Base-by-base conservation (phyloP, 92 coral and sea anemone species). In the Palythoa grandis region DNA sequence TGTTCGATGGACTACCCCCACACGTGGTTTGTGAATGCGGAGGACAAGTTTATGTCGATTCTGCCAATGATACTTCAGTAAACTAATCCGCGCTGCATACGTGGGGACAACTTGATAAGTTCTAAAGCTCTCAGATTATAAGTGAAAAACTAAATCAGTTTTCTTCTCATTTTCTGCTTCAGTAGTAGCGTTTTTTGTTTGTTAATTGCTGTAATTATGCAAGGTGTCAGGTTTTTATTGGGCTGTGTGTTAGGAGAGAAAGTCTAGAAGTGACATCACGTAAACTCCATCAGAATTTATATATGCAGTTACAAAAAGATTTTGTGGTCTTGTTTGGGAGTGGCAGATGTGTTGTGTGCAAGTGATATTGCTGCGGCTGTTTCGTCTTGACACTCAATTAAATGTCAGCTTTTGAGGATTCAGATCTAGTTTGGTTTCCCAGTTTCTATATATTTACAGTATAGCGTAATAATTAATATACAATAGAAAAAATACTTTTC, bases 11-110 rank as follows among this genome's bases (percentile, higher is more conserved):
- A 43, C 19, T 79, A 63, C 39, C 39, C 66, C 85, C 85, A 74
- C 85, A 80, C 75, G 85, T 80, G 74, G 85, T 80, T 79, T 22
- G 58, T 80, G 19, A 80, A 63, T 43, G 22, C 14, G 14, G 40
- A 5, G 24, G 57, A 22, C 40, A 43, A 47, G 83, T 66, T 80
- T 80, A 80, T 80, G 70, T 43, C 74, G 25, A 3, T 43, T 63
- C 73, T 80, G 6, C 74, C 85, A 80, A 80, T 80, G 73, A 70
- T 22, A 48, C 61, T 56, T 35, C 6, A 22, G 74, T 6, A 50
- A 66, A 80, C 23, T 80, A 66, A 80, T 80, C 85, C 73, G 19
- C 13, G 22, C 39, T 65, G 15, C 39, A 5, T 39, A 53, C 61
- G 43, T 50, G 22, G 39, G n/a, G 43, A 29, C 7, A 61, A 16